Conservation (phyloP, 2,888 invertebrate genomes). For the Lasioglossum vierecki region DNA sequence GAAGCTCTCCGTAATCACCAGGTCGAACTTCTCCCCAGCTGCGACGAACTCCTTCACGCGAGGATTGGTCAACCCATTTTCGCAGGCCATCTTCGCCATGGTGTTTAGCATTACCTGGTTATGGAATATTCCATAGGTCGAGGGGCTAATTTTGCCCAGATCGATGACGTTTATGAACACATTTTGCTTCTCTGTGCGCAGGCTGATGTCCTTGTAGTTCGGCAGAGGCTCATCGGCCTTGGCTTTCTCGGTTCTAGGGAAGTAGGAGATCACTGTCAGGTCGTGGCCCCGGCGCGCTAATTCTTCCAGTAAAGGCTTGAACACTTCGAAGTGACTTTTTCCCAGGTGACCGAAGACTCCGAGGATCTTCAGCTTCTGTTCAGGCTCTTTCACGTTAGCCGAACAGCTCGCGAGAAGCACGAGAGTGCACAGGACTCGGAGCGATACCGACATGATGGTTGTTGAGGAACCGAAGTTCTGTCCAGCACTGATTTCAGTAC, state of each 20-base stretch:
- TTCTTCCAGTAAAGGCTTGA: constrained; percentile 86
- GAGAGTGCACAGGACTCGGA: background rate
- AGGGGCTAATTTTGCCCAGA: constrained; percentile 40
- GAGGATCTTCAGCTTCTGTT: constrained; percentile 84
- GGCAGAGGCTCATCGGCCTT: constrained; percentile 82
- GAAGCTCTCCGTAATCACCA: constrained; percentile 89
- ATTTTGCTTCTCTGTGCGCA: constrained; percentile 81
- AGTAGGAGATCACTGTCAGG: constrained; percentile 88
- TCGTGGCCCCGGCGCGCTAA: constrained; percentile 88
- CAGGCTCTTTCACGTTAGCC: accelerated
- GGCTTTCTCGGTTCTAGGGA: constrained; percentile 81
- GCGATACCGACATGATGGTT: background rate
- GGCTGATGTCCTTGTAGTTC: constrained; percentile 87
- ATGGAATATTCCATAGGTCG: accelerated
- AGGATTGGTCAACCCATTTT: constrained; percentile 81
- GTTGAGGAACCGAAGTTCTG: background rate
- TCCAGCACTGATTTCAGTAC: background rate
- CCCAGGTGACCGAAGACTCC: constrained; percentile 88
- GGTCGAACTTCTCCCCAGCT: constrained; percentile 85
- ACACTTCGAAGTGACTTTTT: constrained; percentile 89
- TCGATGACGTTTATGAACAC: constrained; percentile 63
- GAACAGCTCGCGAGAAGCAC: background rate
- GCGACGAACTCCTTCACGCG: constrained; percentile 73
- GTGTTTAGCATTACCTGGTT: constrained; percentile 67
- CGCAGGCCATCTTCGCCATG: constrained; percentile 82